A percentile compares a stretch with the other conserved stretches of the same genome.
Evolutionary conservation across 1,140 invertebrate genomes (phyloP).

Genomic region (Apis florea): DNA sequence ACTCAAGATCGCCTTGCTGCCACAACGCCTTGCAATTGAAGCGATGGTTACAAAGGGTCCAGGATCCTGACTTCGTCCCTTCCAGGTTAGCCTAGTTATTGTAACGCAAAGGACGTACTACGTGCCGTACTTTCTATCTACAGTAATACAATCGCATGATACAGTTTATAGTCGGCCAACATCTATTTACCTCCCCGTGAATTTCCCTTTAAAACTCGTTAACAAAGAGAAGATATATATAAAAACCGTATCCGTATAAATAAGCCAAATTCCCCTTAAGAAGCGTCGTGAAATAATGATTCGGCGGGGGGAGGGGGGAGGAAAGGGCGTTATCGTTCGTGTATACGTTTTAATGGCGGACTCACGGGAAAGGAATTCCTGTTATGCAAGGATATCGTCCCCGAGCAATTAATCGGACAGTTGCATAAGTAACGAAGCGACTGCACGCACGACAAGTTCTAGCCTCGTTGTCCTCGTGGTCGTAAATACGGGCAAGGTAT

Average conservation of each 20-base stretch:
- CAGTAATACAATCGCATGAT: not conserved
- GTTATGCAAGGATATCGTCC: slow-evolving; percentile 21
- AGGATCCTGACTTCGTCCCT: slow-evolving; percentile 17
- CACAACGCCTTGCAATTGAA: slow-evolving; percentile 55
- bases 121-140: not conserved
- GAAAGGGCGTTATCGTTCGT: not conserved
- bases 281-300: not conserved
- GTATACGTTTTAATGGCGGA: not conserved
- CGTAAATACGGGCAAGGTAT: slow-evolving; percentile 41
- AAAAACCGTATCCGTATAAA: not conserved
- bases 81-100: slow-evolving; percentile 42
- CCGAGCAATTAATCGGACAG: slow-evolving; percentile 32
- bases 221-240: too few species aligned
- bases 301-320: too few species aligned
- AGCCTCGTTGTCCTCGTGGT: not conserved
- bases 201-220: not conserved
- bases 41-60: slow-evolving; percentile 48
- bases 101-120: slow-evolving; percentile 24
- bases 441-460: slow-evolving; percentile 14
- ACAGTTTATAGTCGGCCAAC: too few species aligned
- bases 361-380: not conserved
- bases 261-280: not conserved
- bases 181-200: not conserved
- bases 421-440: slow-evolving; percentile 34
- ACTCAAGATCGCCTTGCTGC: slow-evolving; percentile 53